A percentile compares a stretch with the other conserved stretches of the same genome.
These are phyloP conservation scores for Hyalella azteca DNA, from an alignment of 2,888 invertebrate species.

Conservation along the genomic window DNA sequence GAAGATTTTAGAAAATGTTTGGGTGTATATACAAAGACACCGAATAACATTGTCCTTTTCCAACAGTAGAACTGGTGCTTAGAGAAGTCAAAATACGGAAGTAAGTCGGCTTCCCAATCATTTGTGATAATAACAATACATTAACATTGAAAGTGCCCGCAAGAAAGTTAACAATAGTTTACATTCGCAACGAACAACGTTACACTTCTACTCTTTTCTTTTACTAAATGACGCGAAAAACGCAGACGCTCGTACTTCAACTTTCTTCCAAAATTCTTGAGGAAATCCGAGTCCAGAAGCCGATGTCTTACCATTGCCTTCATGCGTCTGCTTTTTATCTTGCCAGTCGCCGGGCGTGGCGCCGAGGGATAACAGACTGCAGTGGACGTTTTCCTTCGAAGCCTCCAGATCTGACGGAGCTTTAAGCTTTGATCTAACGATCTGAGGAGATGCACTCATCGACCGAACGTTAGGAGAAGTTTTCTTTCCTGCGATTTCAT, in stretches of 20 bases:
- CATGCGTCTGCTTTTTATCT: not conserved
- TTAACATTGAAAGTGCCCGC: no score
- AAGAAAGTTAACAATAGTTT: no score
- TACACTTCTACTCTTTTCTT: slow-evolving; percentile 2
- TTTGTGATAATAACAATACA: no score
- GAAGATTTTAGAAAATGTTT: no score
- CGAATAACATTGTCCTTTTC: no score
- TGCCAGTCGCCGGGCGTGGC: not conserved
- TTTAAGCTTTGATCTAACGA: not conserved
- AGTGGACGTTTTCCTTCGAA: not conserved
- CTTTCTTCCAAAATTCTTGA: slow-evolving; percentile 19
- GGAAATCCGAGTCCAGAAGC: not conserved
- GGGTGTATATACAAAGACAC: no score
- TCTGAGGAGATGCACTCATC: slow-evolving; percentile 1
- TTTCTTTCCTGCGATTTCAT: not conserved
- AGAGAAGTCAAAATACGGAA: no score
- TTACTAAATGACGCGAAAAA: slow-evolving; percentile 9
- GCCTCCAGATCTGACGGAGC: not conserved
- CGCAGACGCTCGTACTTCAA: not conserved
- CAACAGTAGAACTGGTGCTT: no score
- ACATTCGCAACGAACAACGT: no score
- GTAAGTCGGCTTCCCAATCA: no score
- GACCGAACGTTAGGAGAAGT: not conserved
- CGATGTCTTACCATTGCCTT: not conserved
- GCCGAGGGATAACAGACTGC: not conserved